These are phyloP conservation scores for Tromatobia lineatoria DNA, from an alignment of 2,888 invertebrate species.

Conservation along the genomic window DNA sequence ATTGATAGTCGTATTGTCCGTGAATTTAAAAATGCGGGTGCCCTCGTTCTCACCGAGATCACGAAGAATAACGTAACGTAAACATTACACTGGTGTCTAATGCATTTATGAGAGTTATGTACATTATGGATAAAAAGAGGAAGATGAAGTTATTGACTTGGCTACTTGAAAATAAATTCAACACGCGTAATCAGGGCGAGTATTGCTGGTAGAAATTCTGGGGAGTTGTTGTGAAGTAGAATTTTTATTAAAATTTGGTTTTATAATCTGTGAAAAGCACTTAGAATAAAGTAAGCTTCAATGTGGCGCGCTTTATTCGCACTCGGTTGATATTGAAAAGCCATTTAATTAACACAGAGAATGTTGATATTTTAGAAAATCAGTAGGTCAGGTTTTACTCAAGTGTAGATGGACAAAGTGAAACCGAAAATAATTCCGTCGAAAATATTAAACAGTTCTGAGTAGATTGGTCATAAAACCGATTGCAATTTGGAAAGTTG, in stretches of 20 bases:
- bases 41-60: constrained; percentile 14
- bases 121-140: background rate
- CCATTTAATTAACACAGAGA: no score
- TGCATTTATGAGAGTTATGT: background rate
- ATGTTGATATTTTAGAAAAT: no score
- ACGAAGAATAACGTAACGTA: background rate
- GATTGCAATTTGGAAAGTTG: no score
- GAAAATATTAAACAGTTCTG: no score
- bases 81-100: background rate
- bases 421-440: no score
- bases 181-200: background rate
- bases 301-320: no score
- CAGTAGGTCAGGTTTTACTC: no score
- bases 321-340: no score
- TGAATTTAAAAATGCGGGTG: constrained; percentile 43
- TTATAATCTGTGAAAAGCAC: background rate
- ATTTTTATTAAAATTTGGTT: background rate
- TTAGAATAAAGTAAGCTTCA: no score
- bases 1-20: constrained; percentile 24
- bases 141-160: background rate
- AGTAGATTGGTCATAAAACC: no score
- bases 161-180: background rate
- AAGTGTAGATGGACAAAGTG: no score
- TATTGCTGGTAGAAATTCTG: background rate
- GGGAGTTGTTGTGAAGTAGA: background rate